A percentile compares a stretch with the other conserved stretches of the same genome.
These are phyloP conservation scores for Drosophila busckii DNA, from an alignment of 1,140 invertebrate genomes.

Conservation along the genomic window DNA sequence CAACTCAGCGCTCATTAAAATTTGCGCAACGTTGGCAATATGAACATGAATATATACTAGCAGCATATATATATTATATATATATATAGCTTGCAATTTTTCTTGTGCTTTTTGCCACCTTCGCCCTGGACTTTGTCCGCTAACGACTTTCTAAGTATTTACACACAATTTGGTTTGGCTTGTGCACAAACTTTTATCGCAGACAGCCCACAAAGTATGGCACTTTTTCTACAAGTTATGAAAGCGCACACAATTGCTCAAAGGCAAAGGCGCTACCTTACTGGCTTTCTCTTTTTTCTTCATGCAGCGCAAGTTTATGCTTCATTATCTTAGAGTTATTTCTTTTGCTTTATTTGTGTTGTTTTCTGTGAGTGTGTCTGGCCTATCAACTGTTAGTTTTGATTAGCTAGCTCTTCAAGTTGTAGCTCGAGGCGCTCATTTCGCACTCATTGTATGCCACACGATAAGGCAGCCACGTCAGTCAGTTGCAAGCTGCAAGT, in stretches of 20 bases:
- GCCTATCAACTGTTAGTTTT: background rate
- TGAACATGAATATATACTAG: no score
- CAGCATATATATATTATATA: no score
- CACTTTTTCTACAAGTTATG: constrained; percentile 10
- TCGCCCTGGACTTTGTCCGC: background rate
- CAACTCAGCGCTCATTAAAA: no score
- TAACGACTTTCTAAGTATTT: constrained; percentile 74
- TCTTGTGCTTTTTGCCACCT: no score
- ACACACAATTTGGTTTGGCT: constrained; percentile 56
- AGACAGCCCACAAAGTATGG: constrained; percentile 41
- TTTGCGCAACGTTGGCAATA: no score
- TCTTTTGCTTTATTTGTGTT: background rate
- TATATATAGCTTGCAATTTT: no score
- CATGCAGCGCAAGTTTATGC: constrained; percentile 39
- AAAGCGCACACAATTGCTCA: constrained; percentile 18
- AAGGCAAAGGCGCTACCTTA: constrained; percentile 5
- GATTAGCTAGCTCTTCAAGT: constrained; percentile 5
- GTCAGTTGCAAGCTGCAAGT: no score
- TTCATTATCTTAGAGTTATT: constrained; percentile 43
- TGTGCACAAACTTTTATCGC: constrained; percentile 48
- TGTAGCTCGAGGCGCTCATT: constrained; percentile 4
- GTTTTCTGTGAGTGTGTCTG: constrained; percentile 11
- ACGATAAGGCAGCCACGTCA: constrained; percentile 1
- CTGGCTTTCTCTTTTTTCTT: constrained; percentile 10
- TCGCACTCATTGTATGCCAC: background rate